Evolutionary conservation across 2,113 vertebrate species (phyloP).

Genomic region (Albula glossodonta): DNA sequence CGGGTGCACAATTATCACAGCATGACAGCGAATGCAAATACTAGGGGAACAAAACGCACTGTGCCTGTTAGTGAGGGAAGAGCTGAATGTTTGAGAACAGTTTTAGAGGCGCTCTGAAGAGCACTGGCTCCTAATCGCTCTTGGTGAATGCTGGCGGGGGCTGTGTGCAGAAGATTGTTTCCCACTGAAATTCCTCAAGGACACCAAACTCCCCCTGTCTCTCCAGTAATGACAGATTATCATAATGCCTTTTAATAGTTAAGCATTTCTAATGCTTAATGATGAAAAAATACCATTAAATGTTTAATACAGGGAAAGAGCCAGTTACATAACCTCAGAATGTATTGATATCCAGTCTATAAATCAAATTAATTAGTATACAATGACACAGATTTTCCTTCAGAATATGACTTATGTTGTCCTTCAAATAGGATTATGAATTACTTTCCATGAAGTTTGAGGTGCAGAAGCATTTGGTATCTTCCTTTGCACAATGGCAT

Average conservation of each 20-base stretch:
- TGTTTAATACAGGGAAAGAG: neutral
- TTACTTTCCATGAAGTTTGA: too few relatives aligned
- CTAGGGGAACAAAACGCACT: constrained; percentile 40
- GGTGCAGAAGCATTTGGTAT: too few relatives aligned
- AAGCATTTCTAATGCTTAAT: neutral
- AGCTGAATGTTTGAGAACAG: constrained; percentile 13
- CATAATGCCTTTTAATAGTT: constrained; percentile 19
- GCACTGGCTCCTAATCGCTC: constrained; percentile 49
- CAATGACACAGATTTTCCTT: neutral
- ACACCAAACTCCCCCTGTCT: constrained; percentile 2
- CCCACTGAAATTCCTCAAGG: constrained; percentile 32
- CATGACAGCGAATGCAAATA: constrained; percentile 62
- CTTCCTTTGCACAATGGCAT: too few relatives aligned
- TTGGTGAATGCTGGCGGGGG: constrained; percentile 32
- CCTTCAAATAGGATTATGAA: too few relatives aligned
- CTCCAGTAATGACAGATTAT: neutral
- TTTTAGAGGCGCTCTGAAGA: constrained; percentile 27
- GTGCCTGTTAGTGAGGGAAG: constrained; percentile 36
- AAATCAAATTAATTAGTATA: neutral
- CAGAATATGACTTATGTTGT: too few relatives aligned
- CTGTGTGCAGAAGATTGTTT: constrained; percentile 44
- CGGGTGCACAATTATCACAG: constrained; percentile 66
- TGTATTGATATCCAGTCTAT: neutral
- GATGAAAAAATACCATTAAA: neutral
- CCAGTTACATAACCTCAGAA: neutral